Evolutionary conservation across 2,888 invertebrate species (phyloP).

Genomic region (Apodemia duryi): DNA sequence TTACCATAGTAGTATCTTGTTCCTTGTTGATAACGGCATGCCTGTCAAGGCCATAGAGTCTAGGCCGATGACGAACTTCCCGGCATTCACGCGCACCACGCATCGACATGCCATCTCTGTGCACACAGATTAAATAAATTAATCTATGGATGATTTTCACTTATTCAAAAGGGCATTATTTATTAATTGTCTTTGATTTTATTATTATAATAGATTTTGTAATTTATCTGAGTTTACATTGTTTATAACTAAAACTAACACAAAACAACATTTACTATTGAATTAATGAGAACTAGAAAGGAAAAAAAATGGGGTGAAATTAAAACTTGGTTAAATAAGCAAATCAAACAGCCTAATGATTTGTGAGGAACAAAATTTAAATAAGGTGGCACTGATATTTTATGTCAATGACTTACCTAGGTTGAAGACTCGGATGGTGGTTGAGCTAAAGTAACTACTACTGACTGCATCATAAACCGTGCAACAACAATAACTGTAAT

Average conservation of each 20-base stretch:
- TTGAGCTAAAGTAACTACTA: too few species aligned
- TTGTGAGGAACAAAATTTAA: background rate
- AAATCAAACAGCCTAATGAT: slow-evolving; percentile 24
- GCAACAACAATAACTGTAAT: background rate
- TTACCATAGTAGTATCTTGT: slow-evolving; percentile 65
- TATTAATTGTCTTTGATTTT: background rate
- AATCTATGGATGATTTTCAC: background rate
- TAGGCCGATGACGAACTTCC: slow-evolving; percentile 53
- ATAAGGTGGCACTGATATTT: background rate
- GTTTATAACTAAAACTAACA: slow-evolving; percentile 12
- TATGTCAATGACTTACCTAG: background rate
- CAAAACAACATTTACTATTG: slow-evolving; percentile 8
- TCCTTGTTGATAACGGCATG: slow-evolving; percentile 71
- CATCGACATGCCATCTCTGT: slow-evolving; percentile 62
- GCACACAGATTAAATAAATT: background rate
- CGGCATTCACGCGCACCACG: slow-evolving; percentile 54
- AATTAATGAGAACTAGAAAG: slow-evolving; percentile 19
- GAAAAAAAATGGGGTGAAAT: slow-evolving; percentile 27
- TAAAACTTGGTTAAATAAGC: slow-evolving; percentile 26
- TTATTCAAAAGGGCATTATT: background rate
- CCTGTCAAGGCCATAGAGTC: slow-evolving; percentile 58
- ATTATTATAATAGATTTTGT: background rate
- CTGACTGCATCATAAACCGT: background rate
- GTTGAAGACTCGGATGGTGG: background rate
- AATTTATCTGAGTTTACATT: background rate